Base-by-base conservation (phyloP, 1,140 invertebrate species). In the Acromyrmex charruanus region DNA sequence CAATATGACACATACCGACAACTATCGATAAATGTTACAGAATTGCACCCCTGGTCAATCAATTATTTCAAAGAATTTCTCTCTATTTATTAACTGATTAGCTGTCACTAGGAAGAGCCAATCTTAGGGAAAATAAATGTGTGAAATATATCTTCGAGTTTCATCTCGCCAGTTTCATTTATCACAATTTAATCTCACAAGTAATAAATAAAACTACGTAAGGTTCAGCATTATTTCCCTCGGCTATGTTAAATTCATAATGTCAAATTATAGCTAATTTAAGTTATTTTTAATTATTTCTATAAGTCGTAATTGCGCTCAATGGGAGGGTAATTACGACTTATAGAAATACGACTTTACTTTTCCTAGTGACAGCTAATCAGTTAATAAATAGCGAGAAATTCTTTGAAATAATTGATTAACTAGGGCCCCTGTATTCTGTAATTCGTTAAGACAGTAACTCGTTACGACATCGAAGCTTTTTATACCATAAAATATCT, bases 21-120 rank as follows among this genome's bases (percentile, higher is more conserved):
- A 39, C 35, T 39, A 39, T 39, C 35, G 6, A 0, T 39, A 39
- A 39, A 6, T 5, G 6, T 9, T 39, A 39, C 35, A 39, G 35
- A 39, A 39, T 39, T 7, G 6, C 1, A 39, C 35, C 9, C 9
- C n/a, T 28, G 39, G 12, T 44, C 10, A 44, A 28, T 16, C 21
- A 31, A 71, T 79, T 51, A 58, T 49, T 71, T 58, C 21, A 39
- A 49, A 18, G 16, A 71, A 61, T 72, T 61, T 51, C 31, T 72
- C 51, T 14, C 18, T 49, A 28, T 72, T 44, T 21, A 16, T 69
- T 66, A 51, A 79, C 39, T 59, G 39, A 25, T 80, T 81, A 39
- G 63, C n/a, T 51, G 1, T 49, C 35, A 25, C 10, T 44, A 51
- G 49, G 44, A 12, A 49, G 1, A 61, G 28, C 21, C 25, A 12